A percentile compares a stretch with the other conserved stretches of the same genome.
phyloP scores from a whole-genome alignment of 2,888 invertebrate species.

The Iselma pallidipennis region DNA sequence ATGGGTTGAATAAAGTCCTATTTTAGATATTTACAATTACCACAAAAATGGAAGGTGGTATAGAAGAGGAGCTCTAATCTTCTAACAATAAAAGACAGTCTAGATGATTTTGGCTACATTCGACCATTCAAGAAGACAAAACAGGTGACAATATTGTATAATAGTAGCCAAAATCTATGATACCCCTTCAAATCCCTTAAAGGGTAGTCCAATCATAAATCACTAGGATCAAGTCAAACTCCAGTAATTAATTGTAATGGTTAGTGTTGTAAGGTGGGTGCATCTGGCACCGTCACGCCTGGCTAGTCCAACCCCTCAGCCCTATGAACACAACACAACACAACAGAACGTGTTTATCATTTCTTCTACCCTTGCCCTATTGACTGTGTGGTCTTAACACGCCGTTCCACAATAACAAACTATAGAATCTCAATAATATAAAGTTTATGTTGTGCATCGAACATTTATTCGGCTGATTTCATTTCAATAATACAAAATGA shows the following conservation, averaged over 20 bases:
- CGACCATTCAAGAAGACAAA: too few relatives aligned
- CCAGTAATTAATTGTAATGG: slow-evolving; percentile 43
- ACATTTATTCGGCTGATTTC: slow-evolving; percentile 36
- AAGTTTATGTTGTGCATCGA: slow-evolving; percentile 43
- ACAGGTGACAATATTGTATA: neutral
- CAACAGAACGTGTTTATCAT: slow-evolving; percentile 27
- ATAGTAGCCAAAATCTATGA: neutral
- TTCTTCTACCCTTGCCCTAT: slow-evolving; percentile 27
- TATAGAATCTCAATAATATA: slow-evolving; percentile 34
- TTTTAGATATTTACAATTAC: too few relatives aligned
- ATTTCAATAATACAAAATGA: slow-evolving; percentile 31
- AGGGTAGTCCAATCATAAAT: slow-evolving; percentile 40
- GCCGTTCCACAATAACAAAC: slow-evolving; percentile 33
- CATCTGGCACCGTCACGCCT: slow-evolving; percentile 43
- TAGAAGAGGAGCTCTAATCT: too few relatives aligned
- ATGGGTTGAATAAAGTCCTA: too few relatives aligned
- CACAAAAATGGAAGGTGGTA: too few relatives aligned
- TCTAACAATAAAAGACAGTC: too few relatives aligned
- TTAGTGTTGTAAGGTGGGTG: slow-evolving; percentile 38
- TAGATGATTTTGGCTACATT: too few relatives aligned
- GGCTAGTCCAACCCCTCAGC: slow-evolving; percentile 23
- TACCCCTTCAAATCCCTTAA: slow-evolving; percentile 1
- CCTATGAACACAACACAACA: slow-evolving; percentile 12
- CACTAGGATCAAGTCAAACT: slow-evolving; percentile 40
- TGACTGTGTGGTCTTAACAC: slow-evolving; percentile 35